Evolutionary conservation across 2,888 invertebrate genomes (phyloP).

Genomic region (Buathra laborator): DNA sequence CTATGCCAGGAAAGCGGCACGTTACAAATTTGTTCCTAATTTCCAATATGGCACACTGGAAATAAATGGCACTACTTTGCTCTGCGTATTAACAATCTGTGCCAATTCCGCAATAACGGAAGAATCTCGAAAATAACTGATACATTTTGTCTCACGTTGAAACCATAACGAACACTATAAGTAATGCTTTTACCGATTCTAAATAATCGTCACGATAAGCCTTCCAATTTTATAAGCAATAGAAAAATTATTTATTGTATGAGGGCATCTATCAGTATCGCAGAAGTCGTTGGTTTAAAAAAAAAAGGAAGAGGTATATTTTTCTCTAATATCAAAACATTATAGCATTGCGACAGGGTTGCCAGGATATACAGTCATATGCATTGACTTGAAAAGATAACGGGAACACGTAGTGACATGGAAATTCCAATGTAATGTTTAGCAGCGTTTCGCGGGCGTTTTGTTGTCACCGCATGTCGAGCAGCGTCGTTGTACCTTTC

Average conservation of each 20-base stretch:
- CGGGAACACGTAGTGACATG: constrained; percentile 6
- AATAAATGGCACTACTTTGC: not conserved
- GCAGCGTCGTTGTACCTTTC: not conserved
- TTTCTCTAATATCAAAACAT: no score
- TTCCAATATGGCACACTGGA: not conserved
- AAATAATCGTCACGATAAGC: no score
- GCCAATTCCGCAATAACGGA: not conserved
- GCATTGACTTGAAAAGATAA: not conserved
- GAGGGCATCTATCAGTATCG: not conserved
- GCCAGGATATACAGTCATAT: not conserved
- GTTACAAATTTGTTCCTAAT: constrained; percentile 33
- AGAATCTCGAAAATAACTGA: not conserved
- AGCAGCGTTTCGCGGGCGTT: constrained; percentile 11
- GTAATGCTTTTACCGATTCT: no score
- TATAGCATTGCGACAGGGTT: not conserved
- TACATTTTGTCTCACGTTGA: not conserved
- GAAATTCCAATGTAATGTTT: constrained; percentile 26
- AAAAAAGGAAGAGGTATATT: no score
- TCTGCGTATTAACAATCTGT: not conserved
- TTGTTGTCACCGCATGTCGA: constrained; percentile 1
- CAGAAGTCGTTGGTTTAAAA: not conserved
- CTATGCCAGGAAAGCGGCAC: constrained; percentile 16
- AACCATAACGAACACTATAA: no score
- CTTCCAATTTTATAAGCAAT: no score
- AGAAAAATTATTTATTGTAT: not conserved